Conservation (phyloP, 2,797 vertebrate species). For the Cryptoblepharus egeriae region DNA sequence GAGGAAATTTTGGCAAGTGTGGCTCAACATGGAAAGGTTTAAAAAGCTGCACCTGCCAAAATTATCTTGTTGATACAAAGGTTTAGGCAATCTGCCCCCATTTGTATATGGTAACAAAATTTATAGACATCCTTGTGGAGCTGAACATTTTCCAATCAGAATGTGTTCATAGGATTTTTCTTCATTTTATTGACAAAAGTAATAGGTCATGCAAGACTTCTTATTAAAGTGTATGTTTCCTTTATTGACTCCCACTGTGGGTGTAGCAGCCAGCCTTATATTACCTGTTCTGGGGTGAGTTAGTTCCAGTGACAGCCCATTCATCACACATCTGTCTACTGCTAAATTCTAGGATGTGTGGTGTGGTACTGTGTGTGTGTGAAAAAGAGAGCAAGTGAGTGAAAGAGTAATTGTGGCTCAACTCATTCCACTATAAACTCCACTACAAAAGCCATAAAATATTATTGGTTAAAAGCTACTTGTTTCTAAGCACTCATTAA, state of each 20-base stretch:
- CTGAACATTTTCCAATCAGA: background rate
- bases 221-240: rapidly evolving
- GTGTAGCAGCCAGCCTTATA: conserved; percentile 19
- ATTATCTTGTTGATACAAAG: too few relatives aligned
- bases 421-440: conserved; percentile 71
- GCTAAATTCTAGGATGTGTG: conserved; percentile 50
- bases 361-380: background rate
- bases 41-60: too few relatives aligned
- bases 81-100: too few relatives aligned
- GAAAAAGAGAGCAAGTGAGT: conserved; percentile 68
- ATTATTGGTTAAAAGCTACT: conserved; percentile 73
- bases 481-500: conserved; percentile 58
- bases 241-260: background rate
- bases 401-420: conserved; percentile 59
- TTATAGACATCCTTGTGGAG: background rate
- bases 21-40: too few relatives aligned
- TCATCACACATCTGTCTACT: conserved; percentile 59
- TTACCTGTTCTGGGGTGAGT: too few relatives aligned
- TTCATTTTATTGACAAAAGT: background rate
- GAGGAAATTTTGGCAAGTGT: too few relatives aligned
- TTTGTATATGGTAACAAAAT: too few relatives aligned
- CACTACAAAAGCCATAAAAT: conserved; percentile 70
- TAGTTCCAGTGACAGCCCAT: conserved; percentile 43
- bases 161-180: background rate
- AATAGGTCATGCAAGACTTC: background rate